phyloP scores from a whole-genome alignment of 2,888 invertebrate species.

The Ligdia adustata region DNA sequence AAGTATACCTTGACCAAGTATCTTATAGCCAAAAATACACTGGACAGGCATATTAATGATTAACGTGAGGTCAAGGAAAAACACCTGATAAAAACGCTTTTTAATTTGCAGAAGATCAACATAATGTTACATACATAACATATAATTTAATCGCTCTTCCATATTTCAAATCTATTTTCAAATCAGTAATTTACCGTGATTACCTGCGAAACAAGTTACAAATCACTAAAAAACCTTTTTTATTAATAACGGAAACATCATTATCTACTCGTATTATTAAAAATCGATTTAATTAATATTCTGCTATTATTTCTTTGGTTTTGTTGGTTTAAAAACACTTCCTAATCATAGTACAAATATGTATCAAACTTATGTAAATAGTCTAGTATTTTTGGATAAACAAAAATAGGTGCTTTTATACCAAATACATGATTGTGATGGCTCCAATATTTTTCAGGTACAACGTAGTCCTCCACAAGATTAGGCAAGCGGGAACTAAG shows the following conservation, averaged over 20 bases:
- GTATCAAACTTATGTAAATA: constrained; percentile 50
- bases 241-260: too few species aligned
- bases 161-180: too few species aligned
- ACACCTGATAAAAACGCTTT: constrained; percentile 20
- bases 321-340: too few species aligned
- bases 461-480: constrained; percentile 82
- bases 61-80: constrained; percentile 33
- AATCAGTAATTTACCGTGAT: too few species aligned
- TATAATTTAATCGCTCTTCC: too few species aligned
- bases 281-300: too few species aligned
- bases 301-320: too few species aligned
- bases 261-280: too few species aligned
- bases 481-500: constrained; percentile 82
- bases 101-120: constrained; percentile 30
- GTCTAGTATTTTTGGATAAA: constrained; percentile 57
- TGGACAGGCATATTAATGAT: constrained; percentile 22
- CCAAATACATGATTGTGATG: constrained; percentile 73
- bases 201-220: too few species aligned
- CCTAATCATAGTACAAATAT: background rate
- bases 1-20: constrained; percentile 34
- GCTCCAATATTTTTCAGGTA: constrained; percentile 78
- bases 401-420: constrained; percentile 50
- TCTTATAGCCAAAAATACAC: constrained; percentile 25
- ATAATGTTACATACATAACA: background rate
- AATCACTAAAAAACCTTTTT: too few species aligned